These are phyloP conservation scores for Notodonta dromedarius DNA, from an alignment of 2,888 invertebrate genomes.

Conservation along the genomic window DNA sequence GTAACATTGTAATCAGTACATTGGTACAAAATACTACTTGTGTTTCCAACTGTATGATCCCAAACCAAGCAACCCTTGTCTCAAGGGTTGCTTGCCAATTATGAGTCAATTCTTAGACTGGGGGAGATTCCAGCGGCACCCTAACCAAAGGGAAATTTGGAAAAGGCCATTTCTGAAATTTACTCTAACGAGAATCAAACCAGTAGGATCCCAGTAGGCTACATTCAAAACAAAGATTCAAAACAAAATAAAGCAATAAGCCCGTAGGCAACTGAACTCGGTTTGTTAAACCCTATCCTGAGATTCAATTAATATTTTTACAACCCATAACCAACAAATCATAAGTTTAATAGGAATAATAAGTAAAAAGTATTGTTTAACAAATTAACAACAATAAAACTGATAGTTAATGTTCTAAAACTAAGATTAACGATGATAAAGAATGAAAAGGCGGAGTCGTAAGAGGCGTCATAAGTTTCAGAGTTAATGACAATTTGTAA, in stretches of 20 bases:
- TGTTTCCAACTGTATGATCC: too few species aligned
- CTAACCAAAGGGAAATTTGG: too few species aligned
- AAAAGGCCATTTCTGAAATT: too few species aligned
- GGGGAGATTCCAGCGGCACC: too few species aligned
- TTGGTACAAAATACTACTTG: too few species aligned
- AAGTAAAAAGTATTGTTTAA: neutral
- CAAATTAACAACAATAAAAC: neutral
- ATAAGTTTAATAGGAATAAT: neutral
- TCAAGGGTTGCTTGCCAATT: too few species aligned
- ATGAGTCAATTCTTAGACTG: too few species aligned
- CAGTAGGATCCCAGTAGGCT: too few species aligned
- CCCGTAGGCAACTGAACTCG: neutral
- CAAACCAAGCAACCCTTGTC: too few species aligned
- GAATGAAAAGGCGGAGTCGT: neutral
- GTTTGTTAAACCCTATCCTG: neutral
- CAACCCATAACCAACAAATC: constrained; percentile 1
- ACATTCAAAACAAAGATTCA: too few species aligned
- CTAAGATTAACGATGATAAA: neutral
- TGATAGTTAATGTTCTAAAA: neutral
- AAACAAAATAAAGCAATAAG: neutral
- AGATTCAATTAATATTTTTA: neutral
- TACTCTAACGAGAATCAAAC: too few species aligned
- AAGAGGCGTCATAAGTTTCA: neutral
- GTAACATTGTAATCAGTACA: too few species aligned
- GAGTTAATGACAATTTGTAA: constrained; percentile 1